Conservation (phyloP, 1,140 invertebrate species). For the Xylocopa sonorina region DNA sequence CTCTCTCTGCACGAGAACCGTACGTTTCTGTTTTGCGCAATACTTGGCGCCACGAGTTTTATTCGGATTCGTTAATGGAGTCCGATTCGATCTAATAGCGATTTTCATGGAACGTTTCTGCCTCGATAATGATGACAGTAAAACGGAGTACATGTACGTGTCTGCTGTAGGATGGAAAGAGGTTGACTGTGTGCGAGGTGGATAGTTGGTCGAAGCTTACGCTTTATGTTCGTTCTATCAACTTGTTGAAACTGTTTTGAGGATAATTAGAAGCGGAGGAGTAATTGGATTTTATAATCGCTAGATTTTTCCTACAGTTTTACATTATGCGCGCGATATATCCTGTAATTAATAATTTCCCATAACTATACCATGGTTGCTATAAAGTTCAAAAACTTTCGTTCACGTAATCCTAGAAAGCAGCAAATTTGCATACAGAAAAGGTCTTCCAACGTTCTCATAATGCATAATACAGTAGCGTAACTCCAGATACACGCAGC, state of each 20-base stretch:
- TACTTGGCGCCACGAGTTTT: not conserved
- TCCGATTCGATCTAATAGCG: not conserved
- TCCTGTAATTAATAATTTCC: not conserved
- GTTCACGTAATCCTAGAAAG: not conserved
- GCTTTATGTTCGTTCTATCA: no score
- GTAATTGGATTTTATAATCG: no score
- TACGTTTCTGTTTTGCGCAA: not conserved
- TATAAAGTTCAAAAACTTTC: not conserved
- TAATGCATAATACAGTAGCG: not conserved
- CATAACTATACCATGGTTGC: not conserved
- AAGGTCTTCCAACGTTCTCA: not conserved
- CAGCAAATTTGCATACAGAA: not conserved
- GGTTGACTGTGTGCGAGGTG: no score
- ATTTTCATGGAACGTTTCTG: not conserved
- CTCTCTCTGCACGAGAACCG: no score
- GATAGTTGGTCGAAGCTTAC: no score
- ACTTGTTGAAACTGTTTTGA: no score
- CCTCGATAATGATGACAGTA: not conserved
- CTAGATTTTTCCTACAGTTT: no score
- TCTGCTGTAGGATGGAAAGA: no score
- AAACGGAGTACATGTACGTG: not conserved
- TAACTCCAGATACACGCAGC: not conserved
- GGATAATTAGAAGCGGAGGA: no score
- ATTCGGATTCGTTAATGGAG: conserved; percentile 9
- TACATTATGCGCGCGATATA: no score